Base-by-base conservation (phyloP, 2,113 vertebrate genomes). In the Butorides virescens region DNA sequence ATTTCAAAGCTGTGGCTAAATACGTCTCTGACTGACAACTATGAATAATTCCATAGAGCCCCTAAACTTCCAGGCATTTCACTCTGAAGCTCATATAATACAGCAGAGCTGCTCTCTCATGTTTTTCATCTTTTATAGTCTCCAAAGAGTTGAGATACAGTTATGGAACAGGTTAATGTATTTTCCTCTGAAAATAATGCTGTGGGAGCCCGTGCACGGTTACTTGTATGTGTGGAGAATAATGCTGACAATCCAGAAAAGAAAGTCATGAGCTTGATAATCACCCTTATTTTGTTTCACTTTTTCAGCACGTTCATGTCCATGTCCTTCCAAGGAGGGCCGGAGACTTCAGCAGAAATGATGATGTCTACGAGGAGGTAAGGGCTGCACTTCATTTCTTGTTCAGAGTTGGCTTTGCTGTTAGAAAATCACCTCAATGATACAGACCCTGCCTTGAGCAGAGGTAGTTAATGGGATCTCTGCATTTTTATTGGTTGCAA, bases 241-340 rank as follows among this genome's bases (percentile, higher is more conserved):
- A 88, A 84, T 50, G 53, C 91, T 97, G 94, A 86, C 88, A 96
- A 71, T 78, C 73, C 80, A 88, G 83, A 90, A 93, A 91, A 78
- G 66, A 86, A 91, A 95, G 52, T 88, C 13, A 36, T 34, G 16
- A 74, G 15, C 63, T 73, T 94, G 76, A 92, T 94, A 91, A 94
- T 95, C 70, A 93, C 59, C 25, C 42, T 92, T 88, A 66, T 92
- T 81, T 78, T 91, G n/a, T 88, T 97, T 76, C 90, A 15, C 6
- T 0, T 91, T 98, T 98, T 70, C 98, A 99, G 98, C 99, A 99
- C n/a, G 98, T 99, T 65, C 99, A 99, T 8, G 96, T 99, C 94
- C 99, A 99, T 6, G 70, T 99, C 67, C 98, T 99, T 67, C 98
- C 99, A 37, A 98, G 99, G 92, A 99, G 97, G 92, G 93, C 91